phyloP scores from a whole-genome alignment of 2,797 vertebrate genomes.

The Danio choprae region DNA sequence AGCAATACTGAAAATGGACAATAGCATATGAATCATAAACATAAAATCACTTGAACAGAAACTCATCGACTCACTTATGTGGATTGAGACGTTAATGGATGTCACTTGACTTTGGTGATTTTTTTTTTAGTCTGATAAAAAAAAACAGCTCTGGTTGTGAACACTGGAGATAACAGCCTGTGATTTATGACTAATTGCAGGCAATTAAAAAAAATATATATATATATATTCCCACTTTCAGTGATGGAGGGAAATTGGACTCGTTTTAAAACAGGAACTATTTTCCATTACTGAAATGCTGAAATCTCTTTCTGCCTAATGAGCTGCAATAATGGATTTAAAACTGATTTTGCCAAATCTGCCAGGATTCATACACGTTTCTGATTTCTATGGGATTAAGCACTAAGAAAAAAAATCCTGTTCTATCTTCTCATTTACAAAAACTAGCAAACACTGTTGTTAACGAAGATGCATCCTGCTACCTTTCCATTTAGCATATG shows the following conservation, averaged over 20 bases:
- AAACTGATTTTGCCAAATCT: slow-evolving; percentile 18
- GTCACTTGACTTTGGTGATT: slow-evolving; percentile 68
- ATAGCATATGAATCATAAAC: slow-evolving; percentile 27
- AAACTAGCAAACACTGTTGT: not conserved
- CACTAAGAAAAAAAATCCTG: not conserved
- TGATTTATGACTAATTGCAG: slow-evolving; percentile 79
- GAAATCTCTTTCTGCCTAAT: slow-evolving; percentile 9
- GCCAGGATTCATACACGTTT: slow-evolving; percentile 16
- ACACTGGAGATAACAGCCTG: slow-evolving; percentile 74
- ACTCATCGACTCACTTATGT: slow-evolving; percentile 17
- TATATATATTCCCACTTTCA: slow-evolving; percentile 71
- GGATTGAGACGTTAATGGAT: slow-evolving; percentile 74
- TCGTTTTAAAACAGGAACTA: not conserved
- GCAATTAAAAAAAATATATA: slow-evolving; percentile 79
- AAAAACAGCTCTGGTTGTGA: slow-evolving; percentile 75
- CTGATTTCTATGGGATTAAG: not conserved
- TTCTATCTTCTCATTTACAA: not conserved
- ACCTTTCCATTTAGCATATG: not conserved
- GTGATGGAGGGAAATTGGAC: slow-evolving; percentile 56
- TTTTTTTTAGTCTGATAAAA: slow-evolving; percentile 66
- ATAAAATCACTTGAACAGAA: slow-evolving; percentile 35
- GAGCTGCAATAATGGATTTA: slow-evolving; percentile 17
- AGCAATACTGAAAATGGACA: slow-evolving; percentile 3
- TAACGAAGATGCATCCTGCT: not conserved
- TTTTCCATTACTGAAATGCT: slow-evolving; percentile 23